Evolutionary conservation across 2,113 vertebrate species (phyloP).

Genomic region (Lonchura striata): DNA sequence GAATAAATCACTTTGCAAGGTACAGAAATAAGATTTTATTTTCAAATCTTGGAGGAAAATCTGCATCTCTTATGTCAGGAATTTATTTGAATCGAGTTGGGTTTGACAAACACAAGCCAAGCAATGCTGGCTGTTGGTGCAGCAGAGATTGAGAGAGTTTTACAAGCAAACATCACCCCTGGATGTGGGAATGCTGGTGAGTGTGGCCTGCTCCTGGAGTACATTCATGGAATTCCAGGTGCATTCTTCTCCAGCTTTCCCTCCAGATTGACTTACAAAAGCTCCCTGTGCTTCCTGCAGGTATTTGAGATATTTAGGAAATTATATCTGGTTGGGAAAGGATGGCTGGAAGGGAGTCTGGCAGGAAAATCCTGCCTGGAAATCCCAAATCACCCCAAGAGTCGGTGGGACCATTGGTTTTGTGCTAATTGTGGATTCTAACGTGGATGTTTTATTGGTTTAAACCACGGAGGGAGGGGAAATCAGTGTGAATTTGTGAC

Average conservation of each 20-base stretch:
- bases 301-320: background rate
- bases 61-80: fast-evolving
- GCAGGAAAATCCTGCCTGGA: background rate
- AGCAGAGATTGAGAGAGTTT: background rate
- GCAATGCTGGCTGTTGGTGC: background rate
- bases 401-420: background rate
- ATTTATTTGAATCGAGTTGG: background rate
- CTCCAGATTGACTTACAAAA: background rate
- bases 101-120: background rate
- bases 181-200: background rate
- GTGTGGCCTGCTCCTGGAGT: background rate
- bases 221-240: constrained; percentile 30
- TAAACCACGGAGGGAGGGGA: background rate
- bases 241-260: constrained; percentile 18
- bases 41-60: background rate
- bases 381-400: background rate
- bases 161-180: background rate
- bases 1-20: background rate
- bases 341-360: background rate
- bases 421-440: background rate
- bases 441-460: background rate
- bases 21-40: background rate
- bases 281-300: background rate
- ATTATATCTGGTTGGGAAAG: background rate
- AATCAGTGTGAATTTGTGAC: background rate